Base-by-base conservation (phyloP, 2,797 vertebrate genomes). In the Cryptoblepharus egeriae region DNA sequence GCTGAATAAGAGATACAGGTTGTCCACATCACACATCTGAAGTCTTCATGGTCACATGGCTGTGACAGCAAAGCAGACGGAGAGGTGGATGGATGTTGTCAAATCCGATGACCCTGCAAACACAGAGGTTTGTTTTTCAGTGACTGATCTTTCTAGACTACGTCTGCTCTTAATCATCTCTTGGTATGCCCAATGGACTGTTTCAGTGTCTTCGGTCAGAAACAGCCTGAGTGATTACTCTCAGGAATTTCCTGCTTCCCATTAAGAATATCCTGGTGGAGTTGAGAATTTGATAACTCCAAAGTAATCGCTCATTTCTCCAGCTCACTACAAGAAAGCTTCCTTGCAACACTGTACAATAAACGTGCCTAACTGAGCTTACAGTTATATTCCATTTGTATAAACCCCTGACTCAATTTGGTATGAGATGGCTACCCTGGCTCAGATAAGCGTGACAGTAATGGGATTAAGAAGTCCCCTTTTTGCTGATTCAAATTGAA, bases 161-260 rank as follows among this genome's bases (percentile, higher is more conserved):
- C 63, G 90, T 90, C 90, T 93, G 90, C 65, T 86, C 74, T 86
- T 85, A 88, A 92, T 93, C 81, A 87, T 87, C 79, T 79, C 83
- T 82, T 77, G 70, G 84, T 84, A 80, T 61, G 52, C 85, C 75
- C 20, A 80, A 79, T 77, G 84, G 82, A 90, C 85, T 82, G 76
- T 83, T 91, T 89, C 86, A 77, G 91, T 92, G 45, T 88, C 90
- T 87, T 90, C 89, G 86, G 81, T 82, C 87, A 88, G 76, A 68
- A 89, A 89, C 80, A 65, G 77, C 60, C 87, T 85, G 76, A 70
- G 70, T 90, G 87, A 76, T 85, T 92, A 86, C 88, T 91, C 85
- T 18, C 13, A 90, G 89, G 89, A 90, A 92, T 92, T 92, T 92
- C 83, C 89, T 92, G 85, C 88, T 90, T 90, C 71, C 86, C 90